Evolutionary conservation across 37 sponge, comb jelly and placozoan genomes (phyloP).

Genomic region (Beroe ovata): DNA sequence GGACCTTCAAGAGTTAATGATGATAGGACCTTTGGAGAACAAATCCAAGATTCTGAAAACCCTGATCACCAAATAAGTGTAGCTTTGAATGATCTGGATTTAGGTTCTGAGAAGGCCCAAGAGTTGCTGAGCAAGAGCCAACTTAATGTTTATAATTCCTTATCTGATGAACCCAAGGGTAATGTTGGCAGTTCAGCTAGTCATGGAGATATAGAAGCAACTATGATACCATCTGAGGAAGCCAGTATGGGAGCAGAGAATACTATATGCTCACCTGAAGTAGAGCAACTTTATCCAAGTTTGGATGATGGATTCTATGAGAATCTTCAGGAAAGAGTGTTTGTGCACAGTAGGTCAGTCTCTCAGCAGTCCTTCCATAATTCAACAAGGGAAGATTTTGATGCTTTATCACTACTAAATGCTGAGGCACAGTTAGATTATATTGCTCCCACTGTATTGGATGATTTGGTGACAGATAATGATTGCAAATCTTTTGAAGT

Average conservation of each 20-base stretch:
- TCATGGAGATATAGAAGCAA: neutral
- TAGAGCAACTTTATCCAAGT: slow-evolving; percentile 52
- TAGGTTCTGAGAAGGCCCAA: neutral
- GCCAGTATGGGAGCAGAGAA: neutral
- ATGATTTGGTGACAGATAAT: neutral
- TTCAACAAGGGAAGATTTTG: slow-evolving; percentile 2
- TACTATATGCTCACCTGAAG: neutral
- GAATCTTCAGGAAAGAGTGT: neutral
- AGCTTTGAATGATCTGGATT: slow-evolving; percentile 49
- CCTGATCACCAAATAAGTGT: neutral
- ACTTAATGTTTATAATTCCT: slow-evolving; percentile 12
- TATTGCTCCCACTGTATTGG: slow-evolving; percentile 21
- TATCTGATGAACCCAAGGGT: neutral
- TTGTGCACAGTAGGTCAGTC: neutral
- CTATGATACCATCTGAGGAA: neutral
- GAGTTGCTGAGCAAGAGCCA: slow-evolving; percentile 16
- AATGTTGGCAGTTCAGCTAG: neutral
- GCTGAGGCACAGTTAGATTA: slow-evolving; percentile 46
- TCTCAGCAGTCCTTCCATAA: slow-evolving; percentile 47
- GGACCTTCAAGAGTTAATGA: neutral
- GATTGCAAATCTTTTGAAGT: neutral
- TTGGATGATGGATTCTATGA: slow-evolving; percentile 54
- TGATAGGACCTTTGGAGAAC: neutral
- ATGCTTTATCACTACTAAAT: slow-evolving; percentile 18
- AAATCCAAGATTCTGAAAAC: neutral